phyloP scores from a whole-genome alignment of 2,888 invertebrate species.

The Agrotis clavis region DNA sequence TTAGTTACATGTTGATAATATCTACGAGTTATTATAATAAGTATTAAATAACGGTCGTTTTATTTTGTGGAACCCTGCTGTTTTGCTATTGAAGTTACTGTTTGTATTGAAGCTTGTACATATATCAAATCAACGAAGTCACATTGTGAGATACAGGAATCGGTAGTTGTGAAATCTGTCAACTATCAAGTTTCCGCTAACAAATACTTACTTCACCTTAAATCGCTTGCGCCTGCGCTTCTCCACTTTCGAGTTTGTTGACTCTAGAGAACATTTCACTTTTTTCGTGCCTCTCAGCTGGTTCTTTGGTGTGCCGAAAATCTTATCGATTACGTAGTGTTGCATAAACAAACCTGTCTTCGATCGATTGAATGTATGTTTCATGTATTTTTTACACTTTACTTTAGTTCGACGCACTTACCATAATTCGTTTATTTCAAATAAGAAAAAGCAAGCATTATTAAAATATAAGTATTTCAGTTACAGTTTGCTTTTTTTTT shows the following conservation, averaged over 20 bases:
- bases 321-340: constrained; percentile 72
- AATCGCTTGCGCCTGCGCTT: constrained; percentile 68
- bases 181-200: constrained; percentile 72
- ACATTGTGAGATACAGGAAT: constrained; percentile 65
- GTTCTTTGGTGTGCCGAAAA: constrained; percentile 69
- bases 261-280: constrained; percentile 79
- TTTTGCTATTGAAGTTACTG: constrained; percentile 44
- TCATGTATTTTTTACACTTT: constrained; percentile 45
- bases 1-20: constrained; percentile 29
- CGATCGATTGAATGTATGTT: constrained; percentile 56
- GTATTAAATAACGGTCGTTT: constrained; percentile 3
- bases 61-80: constrained; percentile 21
- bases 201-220: constrained; percentile 71
- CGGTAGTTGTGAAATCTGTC: constrained; percentile 72
- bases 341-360: constrained; percentile 72
- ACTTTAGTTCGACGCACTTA: constrained; percentile 49
- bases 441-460: constrained; percentile 1
- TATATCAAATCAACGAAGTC: constrained; percentile 54
- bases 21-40: background rate
- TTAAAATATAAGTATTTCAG: background rate
- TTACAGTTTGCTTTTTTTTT: background rate
- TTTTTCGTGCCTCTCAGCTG: constrained; percentile 72
- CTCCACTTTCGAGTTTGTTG: constrained; percentile 77
- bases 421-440: constrained; percentile 18
- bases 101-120: constrained; percentile 39